These are phyloP conservation scores for Typhlichthys eigenmanni DNA, from an alignment of 2,797 vertebrate species.

Conservation along the genomic window DNA sequence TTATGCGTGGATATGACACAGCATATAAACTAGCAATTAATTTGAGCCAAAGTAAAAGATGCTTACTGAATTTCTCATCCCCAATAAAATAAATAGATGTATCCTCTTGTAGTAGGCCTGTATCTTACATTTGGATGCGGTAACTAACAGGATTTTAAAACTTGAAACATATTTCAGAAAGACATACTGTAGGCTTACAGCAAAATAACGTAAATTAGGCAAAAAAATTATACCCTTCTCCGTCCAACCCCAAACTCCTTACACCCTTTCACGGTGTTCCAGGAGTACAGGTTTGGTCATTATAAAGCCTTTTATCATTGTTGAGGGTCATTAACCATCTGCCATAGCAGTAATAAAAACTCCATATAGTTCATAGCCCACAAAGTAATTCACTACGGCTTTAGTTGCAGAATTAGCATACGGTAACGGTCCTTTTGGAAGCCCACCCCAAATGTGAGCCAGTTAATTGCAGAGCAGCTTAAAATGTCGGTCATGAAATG, in stretches of 20 bases:
- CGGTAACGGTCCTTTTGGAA: constrained; percentile 43
- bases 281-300: constrained; percentile 47
- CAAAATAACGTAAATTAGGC: too few species aligned
- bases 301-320: constrained; percentile 68
- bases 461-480: constrained; percentile 51
- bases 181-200: neutral
- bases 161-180: constrained; percentile 40
- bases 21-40: neutral
- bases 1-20: too few species aligned
- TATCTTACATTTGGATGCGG: too few species aligned
- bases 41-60: neutral
- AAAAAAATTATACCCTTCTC: constrained; percentile 46
- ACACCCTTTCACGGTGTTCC: constrained; percentile 31
- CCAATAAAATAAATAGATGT: constrained; percentile 21
- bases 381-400: constrained; percentile 52
- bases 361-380: constrained; percentile 49
- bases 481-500: constrained; percentile 54
- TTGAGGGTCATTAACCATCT: constrained; percentile 70
- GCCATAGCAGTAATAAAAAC: constrained; percentile 64
- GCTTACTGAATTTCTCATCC: too few species aligned
- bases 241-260: constrained; percentile 26
- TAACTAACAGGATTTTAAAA: neutral
- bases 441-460: constrained; percentile 36
- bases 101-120: neutral
- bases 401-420: constrained; percentile 62